A percentile compares a stretch with the other conserved stretches of the same genome.
Evolutionary conservation across 2,797 vertebrate species (phyloP).

Genomic region (Merluccius polli): DNA sequence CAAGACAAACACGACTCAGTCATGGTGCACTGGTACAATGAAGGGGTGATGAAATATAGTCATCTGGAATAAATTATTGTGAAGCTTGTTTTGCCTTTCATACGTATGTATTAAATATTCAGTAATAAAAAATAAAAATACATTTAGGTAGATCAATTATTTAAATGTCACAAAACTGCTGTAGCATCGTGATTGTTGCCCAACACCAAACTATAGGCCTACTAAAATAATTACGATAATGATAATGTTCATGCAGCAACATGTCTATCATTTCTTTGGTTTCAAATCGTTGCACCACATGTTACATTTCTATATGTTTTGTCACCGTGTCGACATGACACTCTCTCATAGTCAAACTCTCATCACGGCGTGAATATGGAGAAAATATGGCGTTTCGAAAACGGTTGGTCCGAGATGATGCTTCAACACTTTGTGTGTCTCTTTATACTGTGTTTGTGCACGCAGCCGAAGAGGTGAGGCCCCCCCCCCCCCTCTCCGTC

Average conservation of each 20-base stretch:
- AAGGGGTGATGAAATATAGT: no score
- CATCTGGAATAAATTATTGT: background rate
- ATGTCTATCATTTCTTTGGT: no score
- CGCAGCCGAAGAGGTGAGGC: conserved; percentile 61
- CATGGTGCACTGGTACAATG: no score
- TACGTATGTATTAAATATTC: background rate
- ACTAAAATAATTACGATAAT: no score
- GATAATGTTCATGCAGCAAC: no score
- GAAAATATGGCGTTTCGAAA: background rate
- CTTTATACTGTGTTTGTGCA: conserved; percentile 61
- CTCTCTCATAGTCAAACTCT: background rate
- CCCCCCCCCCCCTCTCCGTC: conserved; percentile 37
- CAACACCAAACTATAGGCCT: no score
- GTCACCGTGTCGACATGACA: background rate
- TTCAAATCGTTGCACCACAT: no score
- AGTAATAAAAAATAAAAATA: background rate
- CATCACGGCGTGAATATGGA: background rate
- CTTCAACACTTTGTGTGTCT: background rate
- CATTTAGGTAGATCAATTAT: background rate
- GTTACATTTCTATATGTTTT: background rate
- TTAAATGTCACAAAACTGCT: background rate
- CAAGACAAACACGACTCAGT: no score
- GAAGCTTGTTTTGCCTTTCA: background rate
- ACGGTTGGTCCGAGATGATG: background rate
- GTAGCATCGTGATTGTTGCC: no score